A percentile compares a stretch with the other conserved stretches of the same genome.
Conservation (phyloP, 2,113 vertebrate species). For the Tricholaema leucomelas region DNA sequence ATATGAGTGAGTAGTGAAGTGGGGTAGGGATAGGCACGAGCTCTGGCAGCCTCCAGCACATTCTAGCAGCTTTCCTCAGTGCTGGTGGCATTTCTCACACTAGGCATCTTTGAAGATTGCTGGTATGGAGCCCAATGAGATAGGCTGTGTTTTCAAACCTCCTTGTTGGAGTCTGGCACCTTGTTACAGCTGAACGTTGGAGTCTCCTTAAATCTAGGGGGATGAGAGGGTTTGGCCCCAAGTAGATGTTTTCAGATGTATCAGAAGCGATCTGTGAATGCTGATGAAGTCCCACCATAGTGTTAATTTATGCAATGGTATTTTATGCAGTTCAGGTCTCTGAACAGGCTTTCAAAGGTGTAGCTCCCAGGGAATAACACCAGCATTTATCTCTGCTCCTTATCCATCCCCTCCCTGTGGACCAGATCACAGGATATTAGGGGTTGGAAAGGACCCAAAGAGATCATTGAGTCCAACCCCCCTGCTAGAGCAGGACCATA, state of each 20-base stretch:
- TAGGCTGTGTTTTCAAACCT: neutral
- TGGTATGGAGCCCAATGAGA: neutral
- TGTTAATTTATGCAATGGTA: constrained; percentile 30
- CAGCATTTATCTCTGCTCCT: neutral
- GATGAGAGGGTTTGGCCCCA: neutral
- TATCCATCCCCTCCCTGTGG: neutral
- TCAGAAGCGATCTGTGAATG: neutral
- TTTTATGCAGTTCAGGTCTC: constrained; percentile 52
- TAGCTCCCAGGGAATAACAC: constrained; percentile 1
- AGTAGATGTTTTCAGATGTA: neutral
- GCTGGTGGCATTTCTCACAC: neutral
- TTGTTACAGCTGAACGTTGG: neutral
- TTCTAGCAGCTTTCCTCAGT: neutral
- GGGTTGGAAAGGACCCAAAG: too few relatives aligned
- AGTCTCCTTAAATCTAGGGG: neutral
- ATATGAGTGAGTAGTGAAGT: neutral
- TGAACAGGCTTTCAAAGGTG: constrained; percentile 38
- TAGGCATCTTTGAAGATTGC: neutral
- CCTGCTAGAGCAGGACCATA: too few relatives aligned
- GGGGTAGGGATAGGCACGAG: neutral
- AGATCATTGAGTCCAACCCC: too few relatives aligned
- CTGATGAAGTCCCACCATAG: constrained; percentile 5
- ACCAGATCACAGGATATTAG: neutral
- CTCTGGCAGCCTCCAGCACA: neutral
- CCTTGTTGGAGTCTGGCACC: neutral